phyloP scores from a whole-genome alignment of 2,888 invertebrate species.

The Pheosia tremula region DNA sequence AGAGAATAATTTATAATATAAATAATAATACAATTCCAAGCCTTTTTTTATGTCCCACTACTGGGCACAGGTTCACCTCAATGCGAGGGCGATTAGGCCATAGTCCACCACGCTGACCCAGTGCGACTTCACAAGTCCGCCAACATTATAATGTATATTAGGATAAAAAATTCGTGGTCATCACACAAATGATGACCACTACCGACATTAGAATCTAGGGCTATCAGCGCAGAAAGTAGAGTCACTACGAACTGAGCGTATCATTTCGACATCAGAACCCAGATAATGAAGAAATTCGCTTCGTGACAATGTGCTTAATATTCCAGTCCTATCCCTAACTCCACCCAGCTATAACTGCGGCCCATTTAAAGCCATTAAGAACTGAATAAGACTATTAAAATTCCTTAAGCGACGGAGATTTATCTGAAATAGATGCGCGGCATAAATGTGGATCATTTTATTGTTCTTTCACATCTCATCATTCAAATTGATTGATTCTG shows the following conservation, averaged over 20 bases:
- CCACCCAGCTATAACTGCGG: conserved; percentile 26
- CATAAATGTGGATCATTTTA: not conserved
- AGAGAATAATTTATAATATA: too few species aligned
- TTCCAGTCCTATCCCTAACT: conserved; percentile 30
- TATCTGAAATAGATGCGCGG: conserved; percentile 29
- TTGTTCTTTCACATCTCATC: not conserved
- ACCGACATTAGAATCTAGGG: too few species aligned
- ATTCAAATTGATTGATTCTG: not conserved
- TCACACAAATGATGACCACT: too few species aligned
- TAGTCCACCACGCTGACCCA: too few species aligned
- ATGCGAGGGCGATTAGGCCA: too few species aligned
- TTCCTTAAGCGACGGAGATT: conserved; percentile 29
- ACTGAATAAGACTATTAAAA: conserved; percentile 35
- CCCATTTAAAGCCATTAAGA: conserved; percentile 36
- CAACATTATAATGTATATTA: too few species aligned
- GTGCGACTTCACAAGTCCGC: too few species aligned
- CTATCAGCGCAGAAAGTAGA: too few species aligned
- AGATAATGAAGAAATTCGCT: not conserved
- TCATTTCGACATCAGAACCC: not conserved
- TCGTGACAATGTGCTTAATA: conserved; percentile 19
- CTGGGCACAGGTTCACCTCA: too few species aligned
- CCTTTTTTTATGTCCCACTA: too few species aligned
- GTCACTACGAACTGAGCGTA: not conserved
- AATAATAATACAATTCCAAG: too few species aligned
- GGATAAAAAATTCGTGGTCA: too few species aligned